Evolutionary conservation across 2,113 vertebrate species (phyloP).

Genomic region (Phoenicopterus ruber): DNA sequence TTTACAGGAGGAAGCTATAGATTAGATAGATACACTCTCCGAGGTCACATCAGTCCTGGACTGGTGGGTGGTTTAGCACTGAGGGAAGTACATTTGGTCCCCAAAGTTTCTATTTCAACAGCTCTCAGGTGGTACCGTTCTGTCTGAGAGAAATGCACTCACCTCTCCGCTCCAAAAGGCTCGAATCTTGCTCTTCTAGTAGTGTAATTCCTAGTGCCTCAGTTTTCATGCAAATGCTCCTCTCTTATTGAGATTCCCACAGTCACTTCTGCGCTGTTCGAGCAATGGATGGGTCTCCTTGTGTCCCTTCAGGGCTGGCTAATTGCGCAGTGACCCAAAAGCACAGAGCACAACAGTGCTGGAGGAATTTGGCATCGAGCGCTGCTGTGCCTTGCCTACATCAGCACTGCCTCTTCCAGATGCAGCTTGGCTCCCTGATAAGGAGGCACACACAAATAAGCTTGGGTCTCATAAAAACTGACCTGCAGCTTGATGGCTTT

Average conservation of each 20-base stretch:
- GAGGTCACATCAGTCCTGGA: background rate
- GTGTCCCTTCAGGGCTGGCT: background rate
- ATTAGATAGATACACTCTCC: background rate
- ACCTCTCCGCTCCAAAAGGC: background rate
- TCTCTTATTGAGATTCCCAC: background rate
- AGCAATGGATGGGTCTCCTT: background rate
- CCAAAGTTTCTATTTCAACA: background rate
- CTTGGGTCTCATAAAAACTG: background rate
- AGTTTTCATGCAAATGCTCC: background rate
- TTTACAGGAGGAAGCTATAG: background rate
- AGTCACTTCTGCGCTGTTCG: background rate
- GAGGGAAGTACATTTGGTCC: background rate
- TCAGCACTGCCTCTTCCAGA: background rate
- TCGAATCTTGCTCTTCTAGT: background rate
- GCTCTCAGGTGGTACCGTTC: background rate
- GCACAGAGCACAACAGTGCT: background rate
- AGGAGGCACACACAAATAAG: background rate
- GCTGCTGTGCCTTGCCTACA: background rate
- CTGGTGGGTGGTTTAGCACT: background rate
- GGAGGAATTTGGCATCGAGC: background rate
- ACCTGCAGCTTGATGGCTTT: background rate
- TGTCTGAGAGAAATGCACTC: background rate
- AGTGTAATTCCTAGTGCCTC: background rate
- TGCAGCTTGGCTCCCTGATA: background rate
- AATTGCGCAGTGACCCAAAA: constrained; percentile 19